Evolutionary conservation across 1,140 invertebrate species (phyloP), one percentile per base, ranked within the genome.

Genomic region (Drosophila nigrodunni): DNA sequence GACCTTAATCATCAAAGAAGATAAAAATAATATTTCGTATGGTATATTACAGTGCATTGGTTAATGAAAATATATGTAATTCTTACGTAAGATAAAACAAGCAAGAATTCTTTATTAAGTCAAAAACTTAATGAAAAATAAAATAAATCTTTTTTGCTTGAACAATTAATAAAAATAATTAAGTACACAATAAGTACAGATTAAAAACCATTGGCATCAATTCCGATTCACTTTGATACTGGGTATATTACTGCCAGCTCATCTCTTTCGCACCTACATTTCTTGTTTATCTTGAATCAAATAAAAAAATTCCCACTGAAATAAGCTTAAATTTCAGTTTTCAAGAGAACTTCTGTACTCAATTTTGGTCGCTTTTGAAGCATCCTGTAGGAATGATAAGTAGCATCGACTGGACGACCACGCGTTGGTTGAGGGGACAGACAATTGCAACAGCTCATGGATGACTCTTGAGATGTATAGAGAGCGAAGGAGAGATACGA

Each of bases 251-350:
- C 6, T 30, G 25, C 4, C 25, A 30, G 25, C 25, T 30, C 25
- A 30, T 4, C 3, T 30, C 25, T 30, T 30, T 30, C 6, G 25
- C 25, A 30, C 3, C 6, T 11, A 0, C 10, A 41, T 41, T 41
- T 11, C 10, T 41, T 11, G 10, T 41, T 41, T 11, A 41, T 11
- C 39, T 41, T 2, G 10, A 11, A 41, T 41, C 11, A 41, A 41
- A 11, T 41, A 10, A 11, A 41, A 15, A 50, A 50, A 10, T 50
- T 50, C 21, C 15, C 11, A n/a, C 15, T 55, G 66, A 69, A 69
- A 73, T 67, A 18, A 65, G 68, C 73, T 77, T 80, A 69, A 81
- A 77, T 80, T 80, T 60, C n/a, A 68, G 55, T 55, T 60, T 74
- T 70, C 60, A 66, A 77, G 77, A 50, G 46, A 34, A 71, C 67